Evolutionary conservation across 2,113 vertebrate species (phyloP), one percentile per base, ranked within the genome.

Genomic region (Daphoenositta chrysoptera): DNA sequence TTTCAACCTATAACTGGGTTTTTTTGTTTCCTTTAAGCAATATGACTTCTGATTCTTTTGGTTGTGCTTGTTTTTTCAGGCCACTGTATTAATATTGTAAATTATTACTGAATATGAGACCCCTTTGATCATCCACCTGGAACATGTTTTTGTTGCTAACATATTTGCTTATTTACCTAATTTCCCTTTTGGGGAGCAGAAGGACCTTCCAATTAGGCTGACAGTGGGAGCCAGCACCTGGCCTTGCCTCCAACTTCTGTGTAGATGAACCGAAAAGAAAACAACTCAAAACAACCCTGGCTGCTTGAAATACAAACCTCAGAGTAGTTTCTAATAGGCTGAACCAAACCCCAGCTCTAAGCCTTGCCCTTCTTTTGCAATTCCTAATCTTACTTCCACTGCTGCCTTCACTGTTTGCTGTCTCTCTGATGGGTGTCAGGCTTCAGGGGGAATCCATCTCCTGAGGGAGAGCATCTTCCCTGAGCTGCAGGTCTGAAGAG

Each of bases 21-120:
- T 66, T 87, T 95, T 54, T 79, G 63, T 66, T 97, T 96, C 48
- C 40, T 93, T 94, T 83, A 95, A 97, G 97, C 94, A 97, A 96
- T 95, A 93, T 42, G 44, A 89, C 54, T 91, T 96, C 71, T 50
- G 50, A 71, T 96, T 85, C 76, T 90, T 91, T 88, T 3, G 15
- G 71, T 33, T 78, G 40, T 45, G 19, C 58, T 64, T 56, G 44
- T 39, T 80, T 94, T 83, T 93, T 88, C 79, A 94, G 76, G 75
- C 86, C 72, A 40, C 64, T 91, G 11, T 70, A 91, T 64, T 94
- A 60, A 61, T 72, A 54, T n/a, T 93, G 68, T 88, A 53, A 77
- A 70, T 39, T 45, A 14, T 79, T 77, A 68, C 15, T 72, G 44
- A 89, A 21, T 51, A 78, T 57, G 72, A 95, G 60, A 68, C 39